Evolutionary conservation across 2,113 vertebrate species (phyloP).

Genomic region (Scartelaos histophorus): DNA sequence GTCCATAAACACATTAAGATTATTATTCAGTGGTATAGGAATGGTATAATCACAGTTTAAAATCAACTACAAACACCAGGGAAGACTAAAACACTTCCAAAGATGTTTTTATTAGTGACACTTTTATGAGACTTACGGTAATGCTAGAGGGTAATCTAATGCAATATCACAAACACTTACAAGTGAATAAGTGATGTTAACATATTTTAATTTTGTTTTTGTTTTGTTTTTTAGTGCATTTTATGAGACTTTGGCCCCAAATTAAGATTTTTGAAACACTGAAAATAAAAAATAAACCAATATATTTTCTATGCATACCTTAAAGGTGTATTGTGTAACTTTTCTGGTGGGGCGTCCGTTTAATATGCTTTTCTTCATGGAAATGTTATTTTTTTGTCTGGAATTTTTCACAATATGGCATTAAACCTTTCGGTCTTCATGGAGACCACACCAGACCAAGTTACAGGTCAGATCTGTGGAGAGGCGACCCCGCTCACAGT

Average conservation of each 20-base stretch:
- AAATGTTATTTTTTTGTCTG: no score
- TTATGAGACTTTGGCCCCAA: neutral
- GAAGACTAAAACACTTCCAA: neutral
- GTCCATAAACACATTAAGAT: slow-evolving; percentile 1
- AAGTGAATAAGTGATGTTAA: neutral
- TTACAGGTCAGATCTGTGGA: no score
- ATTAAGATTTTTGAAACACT: neutral
- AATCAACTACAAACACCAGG: neutral
- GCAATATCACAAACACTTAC: neutral
- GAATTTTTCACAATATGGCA: no score
- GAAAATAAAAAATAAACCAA: no score
- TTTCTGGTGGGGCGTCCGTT: no score
- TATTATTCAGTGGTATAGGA: neutral
- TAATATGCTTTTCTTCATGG: no score
- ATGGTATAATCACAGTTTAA: neutral
- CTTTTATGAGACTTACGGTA: slow-evolving; percentile 4
- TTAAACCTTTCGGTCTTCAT: no score
- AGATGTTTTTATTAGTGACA: neutral
- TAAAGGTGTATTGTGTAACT: no score
- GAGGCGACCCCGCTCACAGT: no score
- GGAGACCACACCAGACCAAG: no score
- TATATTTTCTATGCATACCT: no score
- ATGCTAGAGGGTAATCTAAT: neutral
- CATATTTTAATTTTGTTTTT: neutral
- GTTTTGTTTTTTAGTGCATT: no score